Evolutionary conservation across 2,888 invertebrate genomes (phyloP).

Genomic region (Eristalis arbustorum): DNA sequence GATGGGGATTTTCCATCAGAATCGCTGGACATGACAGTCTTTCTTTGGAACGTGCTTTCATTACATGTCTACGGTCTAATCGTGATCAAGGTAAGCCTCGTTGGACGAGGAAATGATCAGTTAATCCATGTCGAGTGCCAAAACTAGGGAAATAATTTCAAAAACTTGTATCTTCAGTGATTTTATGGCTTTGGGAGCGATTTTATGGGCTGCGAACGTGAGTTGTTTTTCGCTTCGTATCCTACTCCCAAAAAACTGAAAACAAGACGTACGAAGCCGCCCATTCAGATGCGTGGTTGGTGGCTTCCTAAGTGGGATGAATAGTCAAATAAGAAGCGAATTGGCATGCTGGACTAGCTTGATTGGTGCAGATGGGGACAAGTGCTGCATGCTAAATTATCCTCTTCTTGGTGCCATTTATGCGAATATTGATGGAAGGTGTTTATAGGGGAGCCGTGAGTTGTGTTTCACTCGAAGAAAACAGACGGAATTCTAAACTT

Average conservation of each 20-base stretch:
- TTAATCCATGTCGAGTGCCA: background rate
- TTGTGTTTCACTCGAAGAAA: background rate
- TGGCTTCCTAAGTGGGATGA: background rate
- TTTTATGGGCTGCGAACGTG: background rate
- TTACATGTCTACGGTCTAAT: background rate
- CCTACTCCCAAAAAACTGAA: too few species aligned
- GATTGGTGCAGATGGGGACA: background rate
- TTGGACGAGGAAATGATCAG: background rate
- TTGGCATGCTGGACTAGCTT: background rate
- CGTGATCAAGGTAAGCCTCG: background rate
- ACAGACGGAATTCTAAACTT: background rate
- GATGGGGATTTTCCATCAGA: too few species aligned
- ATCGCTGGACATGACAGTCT: background rate
- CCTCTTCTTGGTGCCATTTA: background rate
- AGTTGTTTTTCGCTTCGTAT: background rate
- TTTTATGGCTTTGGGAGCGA: background rate
- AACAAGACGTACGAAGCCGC: background rate
- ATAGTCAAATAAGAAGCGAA: background rate
- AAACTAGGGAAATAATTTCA: background rate
- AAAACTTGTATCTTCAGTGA: background rate
- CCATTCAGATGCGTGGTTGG: background rate
- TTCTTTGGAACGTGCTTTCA: too few species aligned
- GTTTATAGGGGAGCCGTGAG: background rate
- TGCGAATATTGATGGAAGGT: background rate
- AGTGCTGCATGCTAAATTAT: background rate